Base-by-base conservation (phyloP, 2,797 vertebrate genomes). In the Ataeniobius toweri region DNA sequence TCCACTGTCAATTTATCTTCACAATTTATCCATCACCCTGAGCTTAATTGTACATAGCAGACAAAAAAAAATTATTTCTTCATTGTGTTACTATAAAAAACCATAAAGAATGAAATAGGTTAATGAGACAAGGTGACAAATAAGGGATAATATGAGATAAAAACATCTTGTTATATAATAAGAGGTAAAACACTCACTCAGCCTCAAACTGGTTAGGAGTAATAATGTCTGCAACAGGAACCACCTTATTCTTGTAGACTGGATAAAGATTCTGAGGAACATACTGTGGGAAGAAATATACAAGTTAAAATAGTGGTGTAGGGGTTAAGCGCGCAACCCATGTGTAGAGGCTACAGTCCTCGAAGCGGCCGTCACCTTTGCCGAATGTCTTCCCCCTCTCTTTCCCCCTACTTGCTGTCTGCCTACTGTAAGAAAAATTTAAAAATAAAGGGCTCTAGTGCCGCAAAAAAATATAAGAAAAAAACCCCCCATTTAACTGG, bases 191-290 rank as follows among this genome's bases (percentile, higher is more conserved):
- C 44, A 74, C 98, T 98, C 92, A 99, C 98, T 99, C 98, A 0
- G 98, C 98, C 89, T 99, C 98, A 83, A 99, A 99, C 94, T 99
- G 98, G 94, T 99, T 99, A 3, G 98, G 98, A 68, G 98, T 99
- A 71, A 99, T 99, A 80, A 99, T 99, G 91, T 99, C 98, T 1
- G 98, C 97, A 3, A 99, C 95, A 0, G 98, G 98, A 48, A 99
- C 97, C 74, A 99, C 97, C 91, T 97, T 97, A 84, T 99, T 97
- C 88, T 95, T 97, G 85, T 99, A 99, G 79, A 99, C 97, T 0
- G 98, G 98, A 71, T 99, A 97, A 8, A 99, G 97, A 80, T 98
- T 97, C 91, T 98, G 90, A 4, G 98, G 98, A 71, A 99, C 98
- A 0, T 99, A 99, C 98, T 99, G 88, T 0, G 58, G 81, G 89